Conservation (phyloP, 2,797 vertebrate species). For the Aldrovandia affinis region DNA sequence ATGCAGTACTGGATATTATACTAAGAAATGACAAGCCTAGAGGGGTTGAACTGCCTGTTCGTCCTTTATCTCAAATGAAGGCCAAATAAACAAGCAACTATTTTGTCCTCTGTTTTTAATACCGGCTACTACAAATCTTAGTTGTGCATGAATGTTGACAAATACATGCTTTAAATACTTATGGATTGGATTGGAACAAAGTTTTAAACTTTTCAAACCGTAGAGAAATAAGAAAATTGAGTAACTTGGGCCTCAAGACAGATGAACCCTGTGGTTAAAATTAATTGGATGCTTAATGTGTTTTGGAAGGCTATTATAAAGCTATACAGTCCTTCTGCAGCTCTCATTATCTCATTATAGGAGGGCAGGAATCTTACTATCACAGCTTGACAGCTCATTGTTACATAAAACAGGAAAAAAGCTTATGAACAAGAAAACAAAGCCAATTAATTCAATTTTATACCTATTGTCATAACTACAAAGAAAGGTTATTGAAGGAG, state of each 20-base stretch:
- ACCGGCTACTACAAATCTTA: no score
- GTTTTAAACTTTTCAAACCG: background rate
- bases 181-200: no score
- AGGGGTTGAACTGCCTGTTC: no score
- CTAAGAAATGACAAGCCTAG: no score
- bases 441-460: slow-evolving; percentile 11
- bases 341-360: background rate
- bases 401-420: background rate
- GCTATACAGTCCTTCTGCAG: background rate
- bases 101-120: no score
- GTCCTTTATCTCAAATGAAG: no score
- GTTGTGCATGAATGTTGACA: no score
- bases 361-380: background rate
- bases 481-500: background rate
- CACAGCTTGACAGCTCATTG: slow-evolving; percentile 1
- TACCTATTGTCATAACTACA: background rate
- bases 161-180: no score
- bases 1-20: no score
- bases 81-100: no score
- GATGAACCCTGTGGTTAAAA: slow-evolving; percentile 19
- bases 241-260: background rate
- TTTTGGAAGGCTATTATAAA: background rate
- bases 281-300: slow-evolving; percentile 8
- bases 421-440: background rate
- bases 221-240: background rate